These are phyloP conservation scores for Torymus aiolomorphi DNA, from an alignment of 2,888 invertebrate genomes.

Conservation along the genomic window DNA sequence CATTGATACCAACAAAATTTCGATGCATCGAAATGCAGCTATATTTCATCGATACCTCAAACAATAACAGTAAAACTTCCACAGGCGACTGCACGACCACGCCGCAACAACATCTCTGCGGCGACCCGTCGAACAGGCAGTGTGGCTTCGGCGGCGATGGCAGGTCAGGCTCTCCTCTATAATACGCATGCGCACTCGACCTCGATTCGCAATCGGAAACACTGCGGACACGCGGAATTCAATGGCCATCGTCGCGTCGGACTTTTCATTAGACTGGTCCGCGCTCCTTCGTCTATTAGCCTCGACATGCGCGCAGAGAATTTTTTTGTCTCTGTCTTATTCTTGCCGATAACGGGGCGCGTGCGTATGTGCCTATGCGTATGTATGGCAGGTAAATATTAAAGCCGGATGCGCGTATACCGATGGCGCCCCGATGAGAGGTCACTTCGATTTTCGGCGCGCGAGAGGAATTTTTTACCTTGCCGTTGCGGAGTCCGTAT, in stretches of 20 bases:
- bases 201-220: constrained; percentile 44
- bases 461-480: no score
- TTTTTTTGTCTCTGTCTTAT: background rate
- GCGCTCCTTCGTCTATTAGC: constrained; percentile 10
- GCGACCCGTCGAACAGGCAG: background rate
- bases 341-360: background rate
- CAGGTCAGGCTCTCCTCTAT: background rate
- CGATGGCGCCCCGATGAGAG: background rate
- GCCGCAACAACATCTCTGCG: background rate
- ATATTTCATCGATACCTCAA: no score
- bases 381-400: constrained; percentile 11
- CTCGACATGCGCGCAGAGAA: background rate
- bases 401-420: constrained; percentile 6
- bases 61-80: no score
- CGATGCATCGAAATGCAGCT: no score
- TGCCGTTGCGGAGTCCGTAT: no score
- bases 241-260: background rate
- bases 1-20: no score
- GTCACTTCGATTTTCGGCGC: no score
- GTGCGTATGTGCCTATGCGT: background rate
- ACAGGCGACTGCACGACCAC: no score
- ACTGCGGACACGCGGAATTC: constrained; percentile 9
- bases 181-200: constrained; percentile 18
- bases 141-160: no score
- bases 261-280: constrained; percentile 16